phyloP scores from a whole-genome alignment of 2,888 invertebrate species.

The Zhuqinia jingwanae region DNA sequence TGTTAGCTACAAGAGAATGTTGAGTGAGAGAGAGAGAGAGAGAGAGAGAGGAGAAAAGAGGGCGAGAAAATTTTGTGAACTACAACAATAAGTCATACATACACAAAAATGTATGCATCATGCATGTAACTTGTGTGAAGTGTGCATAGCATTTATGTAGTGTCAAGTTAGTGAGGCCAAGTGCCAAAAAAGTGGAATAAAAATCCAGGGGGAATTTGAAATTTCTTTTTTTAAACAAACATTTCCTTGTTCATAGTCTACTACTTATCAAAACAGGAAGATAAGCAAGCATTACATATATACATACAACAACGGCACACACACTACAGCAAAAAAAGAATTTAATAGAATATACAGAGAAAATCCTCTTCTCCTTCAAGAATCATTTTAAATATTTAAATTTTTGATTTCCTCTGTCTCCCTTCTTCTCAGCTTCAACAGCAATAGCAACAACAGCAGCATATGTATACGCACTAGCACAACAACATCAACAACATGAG shows the following conservation, averaged over 20 bases:
- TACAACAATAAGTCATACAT: constrained; percentile 1
- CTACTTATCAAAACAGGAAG: background rate
- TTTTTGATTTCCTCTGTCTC: constrained; percentile 52
- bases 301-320: background rate
- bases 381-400: constrained; percentile 66
- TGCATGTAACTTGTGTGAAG: too few species aligned
- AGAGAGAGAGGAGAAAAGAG: too few species aligned
- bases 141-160: too few species aligned
- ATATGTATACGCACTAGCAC: too few species aligned
- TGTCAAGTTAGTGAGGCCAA: too few species aligned
- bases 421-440: too few species aligned
- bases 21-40: too few species aligned
- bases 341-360: background rate
- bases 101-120: too few species aligned
- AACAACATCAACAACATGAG: background rate
- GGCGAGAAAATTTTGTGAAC: constrained; percentile 8
- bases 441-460: too few species aligned
- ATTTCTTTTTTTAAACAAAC: too few species aligned
- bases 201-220: background rate
- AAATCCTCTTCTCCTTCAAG: background rate
- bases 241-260: background rate
- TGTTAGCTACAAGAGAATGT: too few species aligned
- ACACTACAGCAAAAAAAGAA: background rate
- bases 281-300: background rate
- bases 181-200: too few species aligned